Conservation (phyloP, 1,140 invertebrate genomes). For the Planococcus citri region DNA sequence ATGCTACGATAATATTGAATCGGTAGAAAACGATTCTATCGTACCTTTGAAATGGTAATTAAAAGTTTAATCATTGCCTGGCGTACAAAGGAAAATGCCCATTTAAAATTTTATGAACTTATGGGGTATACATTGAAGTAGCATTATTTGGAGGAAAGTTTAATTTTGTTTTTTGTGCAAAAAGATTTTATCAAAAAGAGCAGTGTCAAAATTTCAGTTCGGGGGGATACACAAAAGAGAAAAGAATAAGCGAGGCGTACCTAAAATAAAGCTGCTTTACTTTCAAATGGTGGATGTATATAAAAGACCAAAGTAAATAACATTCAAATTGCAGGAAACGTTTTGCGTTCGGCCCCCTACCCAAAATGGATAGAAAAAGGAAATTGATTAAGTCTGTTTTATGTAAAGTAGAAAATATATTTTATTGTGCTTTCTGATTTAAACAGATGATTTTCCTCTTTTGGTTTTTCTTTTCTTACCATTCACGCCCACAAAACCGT, state of each 20-base stretch:
- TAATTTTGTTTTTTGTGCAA: not conserved
- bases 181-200: not conserved
- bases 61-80: not conserved
- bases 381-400: conserved; percentile 20
- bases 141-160: not conserved
- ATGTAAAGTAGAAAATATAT: conserved; percentile 21
- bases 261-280: not conserved
- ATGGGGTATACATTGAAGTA: not conserved
- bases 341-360: conserved; percentile 1
- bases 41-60: conserved; percentile 3
- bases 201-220: not conserved
- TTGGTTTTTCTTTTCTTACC: not conserved
- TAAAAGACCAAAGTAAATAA: conserved; percentile 8
- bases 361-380: conserved; percentile 9
- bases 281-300: not conserved
- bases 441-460: conserved; percentile 16
- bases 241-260: not conserved
- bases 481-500: conserved; percentile 1
- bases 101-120: not conserved
- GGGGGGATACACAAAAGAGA: not conserved
- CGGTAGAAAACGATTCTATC: not conserved
- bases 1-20: not conserved
- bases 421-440: conserved; percentile 19
- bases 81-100: not conserved
- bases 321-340: conserved; percentile 6